phyloP scores from a whole-genome alignment of 2,113 vertebrate species.

The Colinus virginianus region DNA sequence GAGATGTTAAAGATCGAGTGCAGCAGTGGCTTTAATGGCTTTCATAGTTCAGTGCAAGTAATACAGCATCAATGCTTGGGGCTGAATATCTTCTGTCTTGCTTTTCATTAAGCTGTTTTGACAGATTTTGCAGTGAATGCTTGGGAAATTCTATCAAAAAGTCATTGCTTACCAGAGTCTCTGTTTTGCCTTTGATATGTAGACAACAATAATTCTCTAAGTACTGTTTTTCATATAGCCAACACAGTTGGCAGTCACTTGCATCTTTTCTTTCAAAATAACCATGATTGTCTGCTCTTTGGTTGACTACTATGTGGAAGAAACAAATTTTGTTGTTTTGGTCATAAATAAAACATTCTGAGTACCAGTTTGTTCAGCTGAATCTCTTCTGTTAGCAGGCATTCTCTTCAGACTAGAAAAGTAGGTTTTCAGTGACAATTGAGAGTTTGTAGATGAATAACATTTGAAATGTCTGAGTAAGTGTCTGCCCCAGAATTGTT shows the following conservation, averaged over 20 bases:
- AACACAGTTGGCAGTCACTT: conserved; percentile 39
- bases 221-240: conserved; percentile 21
- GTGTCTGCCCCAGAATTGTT: neutral
- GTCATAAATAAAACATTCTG: conserved; percentile 14
- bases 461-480: neutral
- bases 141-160: neutral
- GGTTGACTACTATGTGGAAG: neutral
- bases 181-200: neutral
- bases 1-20: neutral
- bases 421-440: neutral
- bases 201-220: conserved; percentile 39
- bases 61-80: neutral
- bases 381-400: neutral
- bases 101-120: conserved; percentile 27
- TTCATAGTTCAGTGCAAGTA: neutral
- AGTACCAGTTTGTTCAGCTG: neutral
- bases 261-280: conserved; percentile 42
- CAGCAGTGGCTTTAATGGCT: neutral
- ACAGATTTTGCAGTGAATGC: conserved; percentile 17
- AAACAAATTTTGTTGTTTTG: conserved; percentile 31
- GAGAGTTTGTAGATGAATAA: neutral
- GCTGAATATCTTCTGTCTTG: conserved; percentile 1
- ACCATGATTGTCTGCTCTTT: neutral
- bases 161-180: conserved; percentile 22
- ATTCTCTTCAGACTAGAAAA: neutral